A percentile compares a stretch with the other conserved stretches of the same genome.
phyloP scores from a whole-genome alignment of 2,113 vertebrate genomes.

The Rissa tridactyla region DNA sequence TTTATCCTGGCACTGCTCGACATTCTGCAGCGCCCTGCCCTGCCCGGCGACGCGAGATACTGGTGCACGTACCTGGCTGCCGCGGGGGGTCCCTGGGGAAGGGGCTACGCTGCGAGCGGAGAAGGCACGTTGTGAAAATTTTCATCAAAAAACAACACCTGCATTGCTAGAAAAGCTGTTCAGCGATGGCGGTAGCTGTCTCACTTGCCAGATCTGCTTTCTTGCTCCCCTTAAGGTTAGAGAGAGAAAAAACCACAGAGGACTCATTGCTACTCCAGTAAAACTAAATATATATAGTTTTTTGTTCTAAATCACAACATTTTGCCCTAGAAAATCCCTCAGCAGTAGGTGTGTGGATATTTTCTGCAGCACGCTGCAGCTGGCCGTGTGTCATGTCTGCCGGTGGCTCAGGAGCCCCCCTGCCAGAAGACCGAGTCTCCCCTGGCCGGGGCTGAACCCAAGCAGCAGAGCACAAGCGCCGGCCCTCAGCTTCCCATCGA shows the following conservation, averaged over 20 bases:
- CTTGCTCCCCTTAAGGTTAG: neutral
- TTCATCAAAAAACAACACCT: neutral
- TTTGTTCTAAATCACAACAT: neutral
- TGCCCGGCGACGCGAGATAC: accelerated
- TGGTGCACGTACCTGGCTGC: accelerated
- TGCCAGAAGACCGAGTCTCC: neutral
- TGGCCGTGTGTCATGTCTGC: neutral
- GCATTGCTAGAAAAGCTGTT: neutral
- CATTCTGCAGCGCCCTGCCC: neutral
- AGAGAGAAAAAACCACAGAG: neutral
- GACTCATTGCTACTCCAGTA: neutral
- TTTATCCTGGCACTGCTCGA: neutral
- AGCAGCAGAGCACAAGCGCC: neutral
- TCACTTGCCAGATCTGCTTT: neutral
- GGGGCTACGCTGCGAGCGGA: accelerated
- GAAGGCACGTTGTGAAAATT: neutral
- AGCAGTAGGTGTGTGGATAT: neutral
- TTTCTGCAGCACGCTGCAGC: neutral
- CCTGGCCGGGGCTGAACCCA: neutral
- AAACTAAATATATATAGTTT: neutral
- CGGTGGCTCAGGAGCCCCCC: neutral
- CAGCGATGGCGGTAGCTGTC: neutral
- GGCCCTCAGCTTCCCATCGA: neutral
- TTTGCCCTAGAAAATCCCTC: neutral
- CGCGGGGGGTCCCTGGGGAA: neutral